phyloP scores from a whole-genome alignment of 2,888 invertebrate genomes.

The Nycteola revayana region DNA sequence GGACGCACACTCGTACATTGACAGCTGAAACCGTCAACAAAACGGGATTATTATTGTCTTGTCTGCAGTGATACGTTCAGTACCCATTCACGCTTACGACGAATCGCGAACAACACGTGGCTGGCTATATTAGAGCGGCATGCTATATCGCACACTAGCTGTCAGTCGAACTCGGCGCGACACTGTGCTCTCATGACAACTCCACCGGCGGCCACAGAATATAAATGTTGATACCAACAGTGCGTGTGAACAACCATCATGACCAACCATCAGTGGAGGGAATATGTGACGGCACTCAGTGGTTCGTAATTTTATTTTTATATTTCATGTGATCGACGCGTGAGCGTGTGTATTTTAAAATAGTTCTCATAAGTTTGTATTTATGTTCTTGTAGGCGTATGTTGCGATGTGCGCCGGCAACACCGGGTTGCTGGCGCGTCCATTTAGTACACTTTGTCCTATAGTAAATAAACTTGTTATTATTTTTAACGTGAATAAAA shows the following conservation, averaged over 20 bases:
- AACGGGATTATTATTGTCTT: conserved; percentile 47
- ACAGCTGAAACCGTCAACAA: conserved; percentile 72
- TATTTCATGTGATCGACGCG: conserved; percentile 28
- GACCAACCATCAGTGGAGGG: conserved; percentile 73
- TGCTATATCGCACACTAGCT: conserved; percentile 42
- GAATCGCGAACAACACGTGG: conserved; percentile 72
- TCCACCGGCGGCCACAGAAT: conserved; percentile 42
- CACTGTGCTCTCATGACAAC: conserved; percentile 51
- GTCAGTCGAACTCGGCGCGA: conserved; percentile 42
- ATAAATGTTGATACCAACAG: conserved; percentile 71
- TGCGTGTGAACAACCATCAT: conserved; percentile 56
- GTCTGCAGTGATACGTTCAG: conserved; percentile 43
- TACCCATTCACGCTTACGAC: conserved; percentile 64
- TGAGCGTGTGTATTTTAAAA: conserved; percentile 17
- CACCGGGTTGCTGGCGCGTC: conserved; percentile 10
- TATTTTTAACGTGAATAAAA: no score
- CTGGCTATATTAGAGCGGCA: conserved; percentile 62
- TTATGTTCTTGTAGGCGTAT: conserved; percentile 20
- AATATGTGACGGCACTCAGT: conserved; percentile 75
- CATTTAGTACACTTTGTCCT: no score
- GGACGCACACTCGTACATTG: conserved; percentile 44
- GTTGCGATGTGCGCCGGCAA: conserved; percentile 24
- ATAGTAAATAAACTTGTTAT: no score
- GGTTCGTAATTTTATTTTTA: conserved; percentile 60
- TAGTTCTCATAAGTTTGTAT: conserved; percentile 13